Evolutionary conservation across 64 coral and sea anemone genomes (phyloP).

Genomic region (Catalaphyllia jardinei): DNA sequence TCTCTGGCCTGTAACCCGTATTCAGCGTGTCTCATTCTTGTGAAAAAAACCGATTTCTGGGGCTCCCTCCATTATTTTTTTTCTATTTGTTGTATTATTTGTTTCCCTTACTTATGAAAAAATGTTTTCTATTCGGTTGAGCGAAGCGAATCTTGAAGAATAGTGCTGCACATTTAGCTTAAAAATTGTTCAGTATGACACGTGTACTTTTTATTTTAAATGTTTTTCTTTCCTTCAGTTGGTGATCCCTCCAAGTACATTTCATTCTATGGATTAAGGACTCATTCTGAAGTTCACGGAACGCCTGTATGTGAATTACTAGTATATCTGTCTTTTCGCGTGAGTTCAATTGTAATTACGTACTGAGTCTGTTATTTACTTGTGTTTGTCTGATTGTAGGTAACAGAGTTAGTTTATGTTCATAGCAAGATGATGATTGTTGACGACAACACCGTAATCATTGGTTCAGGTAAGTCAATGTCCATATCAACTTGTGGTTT

Average conservation of each 20-base stretch:
- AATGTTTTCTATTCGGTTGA: too few relatives aligned
- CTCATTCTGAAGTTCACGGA: constrained; percentile 75
- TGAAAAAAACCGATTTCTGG: too few relatives aligned
- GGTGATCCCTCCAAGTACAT: constrained; percentile 84
- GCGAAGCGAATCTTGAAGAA: too few relatives aligned
- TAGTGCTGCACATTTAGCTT: too few relatives aligned
- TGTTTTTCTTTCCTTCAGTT: constrained; percentile 41
- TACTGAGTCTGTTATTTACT: not conserved
- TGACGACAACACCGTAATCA: constrained; percentile 81
- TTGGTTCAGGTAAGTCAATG: constrained; percentile 80
- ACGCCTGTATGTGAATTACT: constrained; percentile 67
- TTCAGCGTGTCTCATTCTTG: too few relatives aligned
- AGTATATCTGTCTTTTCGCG: too few relatives aligned
- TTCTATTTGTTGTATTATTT: too few relatives aligned
- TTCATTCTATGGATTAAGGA: constrained; percentile 88
- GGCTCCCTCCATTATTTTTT: too few relatives aligned
- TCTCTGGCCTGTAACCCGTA: too few relatives aligned
- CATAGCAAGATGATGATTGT: constrained; percentile 96
- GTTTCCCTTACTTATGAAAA: too few relatives aligned
- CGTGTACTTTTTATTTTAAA: not conserved
- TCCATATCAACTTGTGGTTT: not conserved
- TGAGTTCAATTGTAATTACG: too few relatives aligned
- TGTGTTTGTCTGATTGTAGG: constrained; percentile 41
- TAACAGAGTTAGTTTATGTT: constrained; percentile 92
- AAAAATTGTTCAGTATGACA: too few relatives aligned